Evolutionary conservation across 1,140 invertebrate genomes (phyloP).

Genomic region (Caenorhabditis latens): DNA sequence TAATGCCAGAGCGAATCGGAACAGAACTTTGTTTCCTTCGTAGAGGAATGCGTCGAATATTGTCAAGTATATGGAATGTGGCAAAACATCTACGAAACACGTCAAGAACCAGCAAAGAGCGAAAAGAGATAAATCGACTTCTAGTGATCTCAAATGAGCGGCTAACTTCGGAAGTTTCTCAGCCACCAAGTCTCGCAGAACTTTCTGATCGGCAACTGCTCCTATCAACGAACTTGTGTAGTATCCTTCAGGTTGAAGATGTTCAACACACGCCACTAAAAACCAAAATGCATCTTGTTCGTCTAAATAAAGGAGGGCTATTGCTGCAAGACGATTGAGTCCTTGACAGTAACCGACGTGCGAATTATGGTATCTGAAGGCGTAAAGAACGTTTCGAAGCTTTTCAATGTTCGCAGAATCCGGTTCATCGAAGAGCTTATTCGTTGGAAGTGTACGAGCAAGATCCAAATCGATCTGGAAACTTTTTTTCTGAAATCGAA

Average conservation of each 20-base stretch:
- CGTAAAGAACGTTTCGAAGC: conserved; percentile 66
- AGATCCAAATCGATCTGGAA: conserved; percentile 69
- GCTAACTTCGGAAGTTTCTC: conserved; percentile 80
- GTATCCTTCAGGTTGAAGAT: conserved; percentile 81
- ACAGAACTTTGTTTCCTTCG: conserved; percentile 81
- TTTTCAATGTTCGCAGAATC: conserved; percentile 63
- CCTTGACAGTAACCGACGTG: conserved; percentile 77
- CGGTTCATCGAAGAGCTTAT: conserved; percentile 67
- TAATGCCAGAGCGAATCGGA: conserved; percentile 81
- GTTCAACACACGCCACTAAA: conserved; percentile 81
- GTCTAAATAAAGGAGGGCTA: conserved; percentile 80
- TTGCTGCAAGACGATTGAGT: conserved; percentile 81
- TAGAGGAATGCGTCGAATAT: conserved; percentile 82
- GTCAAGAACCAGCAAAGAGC: conserved; percentile 82
- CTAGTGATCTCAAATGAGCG: conserved; percentile 79
- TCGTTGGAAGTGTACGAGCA: conserved; percentile 67
- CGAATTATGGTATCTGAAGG: conserved; percentile 66
- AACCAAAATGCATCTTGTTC: conserved; percentile 82
- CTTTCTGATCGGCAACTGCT: conserved; percentile 81
- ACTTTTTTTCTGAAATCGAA: neutral
- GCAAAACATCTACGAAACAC: conserved; percentile 81
- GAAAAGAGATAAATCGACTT: conserved; percentile 80
- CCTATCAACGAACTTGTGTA: conserved; percentile 80
- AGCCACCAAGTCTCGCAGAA: conserved; percentile 80
- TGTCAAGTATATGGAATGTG: conserved; percentile 80